A percentile compares a stretch with the other conserved stretches of the same genome.
These are phyloP conservation scores for Eulimnadia texana DNA, from an alignment of 1,140 invertebrate species.

Conservation along the genomic window DNA sequence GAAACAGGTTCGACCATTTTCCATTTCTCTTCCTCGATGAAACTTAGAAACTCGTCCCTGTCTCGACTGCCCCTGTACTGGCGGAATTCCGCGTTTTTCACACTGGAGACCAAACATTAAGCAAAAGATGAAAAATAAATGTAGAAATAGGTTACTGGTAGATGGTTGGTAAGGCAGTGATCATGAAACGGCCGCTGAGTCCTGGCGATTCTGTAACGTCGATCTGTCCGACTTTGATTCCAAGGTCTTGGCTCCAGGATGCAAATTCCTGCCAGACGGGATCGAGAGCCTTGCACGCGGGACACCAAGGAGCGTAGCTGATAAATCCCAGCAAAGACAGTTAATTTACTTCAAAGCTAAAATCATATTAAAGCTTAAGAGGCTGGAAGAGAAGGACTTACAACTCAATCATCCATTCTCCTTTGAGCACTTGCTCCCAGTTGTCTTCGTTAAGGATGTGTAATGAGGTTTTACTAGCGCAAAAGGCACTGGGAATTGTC, in stretches of 20 bases:
- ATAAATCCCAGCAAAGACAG: conserved; percentile 21
- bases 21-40: conserved; percentile 82
- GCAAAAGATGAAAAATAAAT: conserved; percentile 23
- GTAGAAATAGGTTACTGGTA: conserved; percentile 64
- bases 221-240: conserved; percentile 75
- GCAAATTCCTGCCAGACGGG: conserved; percentile 80
- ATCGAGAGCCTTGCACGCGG: conserved; percentile 83
- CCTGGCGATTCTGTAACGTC: conserved; percentile 88
- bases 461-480: not conserved
- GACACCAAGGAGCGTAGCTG: conserved; percentile 98
- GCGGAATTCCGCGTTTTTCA: conserved; percentile 85
- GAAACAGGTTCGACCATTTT: conserved; percentile 66
- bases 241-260: conserved; percentile 53
- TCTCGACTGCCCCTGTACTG: conserved; percentile 83
- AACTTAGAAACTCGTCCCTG: conserved; percentile 69
- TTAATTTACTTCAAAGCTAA: not conserved
- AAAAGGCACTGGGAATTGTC: not conserved
- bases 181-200: conserved; percentile 89
- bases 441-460: conserved; percentile 60
- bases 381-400: conserved; percentile 42
- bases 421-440: conserved; percentile 65
- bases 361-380: conserved; percentile 2
- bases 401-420: conserved; percentile 97
- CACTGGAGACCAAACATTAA: conserved; percentile 41
- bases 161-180: conserved; percentile 95